Percentiles rank a stretch among this genome's conserved stretches.
Evolutionary conservation across 2,888 invertebrate genomes (phyloP).

Genomic region (Oscheius sp.): DNA sequence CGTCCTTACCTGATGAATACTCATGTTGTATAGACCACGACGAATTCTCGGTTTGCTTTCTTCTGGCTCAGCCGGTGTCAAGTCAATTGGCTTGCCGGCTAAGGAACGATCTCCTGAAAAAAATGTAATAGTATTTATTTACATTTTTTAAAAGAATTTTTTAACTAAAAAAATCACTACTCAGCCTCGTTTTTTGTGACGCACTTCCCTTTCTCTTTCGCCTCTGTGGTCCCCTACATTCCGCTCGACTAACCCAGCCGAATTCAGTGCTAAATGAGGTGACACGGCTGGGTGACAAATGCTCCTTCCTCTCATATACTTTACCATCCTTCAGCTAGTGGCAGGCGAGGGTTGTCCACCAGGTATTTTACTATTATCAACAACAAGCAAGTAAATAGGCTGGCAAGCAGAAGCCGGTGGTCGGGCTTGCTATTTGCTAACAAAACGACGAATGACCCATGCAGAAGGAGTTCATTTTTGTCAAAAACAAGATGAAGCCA

Average conservation of each 20-base stretch:
- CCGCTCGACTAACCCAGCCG: neutral
- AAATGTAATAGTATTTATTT: neutral
- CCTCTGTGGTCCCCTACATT: too few species aligned
- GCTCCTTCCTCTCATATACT: slow-evolving; percentile 5
- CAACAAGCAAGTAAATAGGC: slow-evolving; percentile 15
- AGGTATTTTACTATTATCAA: neutral
- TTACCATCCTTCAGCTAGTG: slow-evolving; percentile 1
- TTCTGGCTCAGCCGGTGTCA: slow-evolving; percentile 56
- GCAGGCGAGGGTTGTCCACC: neutral
- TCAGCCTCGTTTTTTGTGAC: too few species aligned
- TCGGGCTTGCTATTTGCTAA: slow-evolving; percentile 50
- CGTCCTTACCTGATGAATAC: slow-evolving; percentile 63
- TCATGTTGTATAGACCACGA: slow-evolving; percentile 67
- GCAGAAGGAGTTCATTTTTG: slow-evolving; percentile 51
- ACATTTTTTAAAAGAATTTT: neutral
- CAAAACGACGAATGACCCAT: slow-evolving; percentile 47
- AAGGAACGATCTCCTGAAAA: slow-evolving; percentile 51
- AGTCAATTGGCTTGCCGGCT: slow-evolving; percentile 21
- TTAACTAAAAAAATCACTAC: neutral
- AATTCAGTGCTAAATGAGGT: slow-evolving; percentile 19
- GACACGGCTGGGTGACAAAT: slow-evolving; percentile 1
- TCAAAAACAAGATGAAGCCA: slow-evolving; percentile 36
- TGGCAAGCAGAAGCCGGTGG: slow-evolving; percentile 46
- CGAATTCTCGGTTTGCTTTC: slow-evolving; percentile 69
- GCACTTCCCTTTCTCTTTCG: neutral